phyloP scores from a whole-genome alignment of 1,140 invertebrate species.

The Ips nitidus region DNA sequence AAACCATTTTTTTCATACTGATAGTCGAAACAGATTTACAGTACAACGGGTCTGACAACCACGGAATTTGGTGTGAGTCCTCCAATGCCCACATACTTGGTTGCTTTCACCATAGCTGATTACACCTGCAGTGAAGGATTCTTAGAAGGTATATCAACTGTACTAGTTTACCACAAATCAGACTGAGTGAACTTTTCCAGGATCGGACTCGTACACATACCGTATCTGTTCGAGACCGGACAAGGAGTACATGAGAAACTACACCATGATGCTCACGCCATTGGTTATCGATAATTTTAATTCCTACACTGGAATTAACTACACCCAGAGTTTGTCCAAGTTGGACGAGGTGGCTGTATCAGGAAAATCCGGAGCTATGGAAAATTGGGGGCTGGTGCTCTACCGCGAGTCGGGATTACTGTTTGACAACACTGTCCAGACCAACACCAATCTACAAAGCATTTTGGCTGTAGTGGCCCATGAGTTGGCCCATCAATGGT shows the following conservation, averaged over 20 bases:
- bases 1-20: neutral
- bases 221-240: constrained; percentile 61
- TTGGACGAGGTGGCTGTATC: constrained; percentile 67
- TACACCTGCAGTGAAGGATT: constrained; percentile 22
- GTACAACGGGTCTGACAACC: neutral
- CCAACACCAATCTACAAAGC: constrained; percentile 46
- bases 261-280: neutral
- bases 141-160: constrained; percentile 38
- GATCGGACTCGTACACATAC: constrained; percentile 61
- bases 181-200: too few species aligned
- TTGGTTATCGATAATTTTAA: neutral
- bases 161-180: too few species aligned
- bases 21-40: constrained; percentile 30
- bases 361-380: constrained; percentile 91
- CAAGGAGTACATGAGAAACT: neutral
- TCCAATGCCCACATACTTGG: constrained; percentile 74
- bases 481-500: constrained; percentile 67
- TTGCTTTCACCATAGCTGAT: constrained; percentile 65
- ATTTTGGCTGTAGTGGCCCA: constrained; percentile 59
- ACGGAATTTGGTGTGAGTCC: constrained; percentile 25
- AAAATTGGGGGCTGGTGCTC: constrained; percentile 88
- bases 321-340: constrained; percentile 36
- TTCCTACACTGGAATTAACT: constrained; percentile 37
- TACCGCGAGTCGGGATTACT: constrained; percentile 52
- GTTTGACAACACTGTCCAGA: constrained; percentile 38